Percentiles rank a stretch among this genome's conserved stretches.
phyloP scores from a whole-genome alignment of 92 coral and sea anemone genomes.

The Epizoanthus stellaris region DNA sequence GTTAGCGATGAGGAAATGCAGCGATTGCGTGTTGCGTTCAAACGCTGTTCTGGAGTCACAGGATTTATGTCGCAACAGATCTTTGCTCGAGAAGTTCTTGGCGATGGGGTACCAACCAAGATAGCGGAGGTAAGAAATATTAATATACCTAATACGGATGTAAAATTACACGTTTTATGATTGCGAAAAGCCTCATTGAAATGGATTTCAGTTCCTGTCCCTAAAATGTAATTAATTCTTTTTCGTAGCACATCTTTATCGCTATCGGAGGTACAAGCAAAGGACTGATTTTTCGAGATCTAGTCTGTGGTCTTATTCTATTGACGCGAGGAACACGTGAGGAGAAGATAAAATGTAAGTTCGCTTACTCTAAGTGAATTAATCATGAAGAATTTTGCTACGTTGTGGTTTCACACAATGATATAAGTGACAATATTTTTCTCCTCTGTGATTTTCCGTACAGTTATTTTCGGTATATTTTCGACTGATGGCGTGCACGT shows the following conservation, averaged over 20 bases:
- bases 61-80: slow-evolving; percentile 86
- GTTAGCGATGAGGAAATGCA: slow-evolving; percentile 97
- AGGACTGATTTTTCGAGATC: slow-evolving; percentile 89
- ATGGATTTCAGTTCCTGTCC: slow-evolving; percentile 31
- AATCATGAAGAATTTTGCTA: slow-evolving; percentile 3
- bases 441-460: neutral
- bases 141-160: too few species aligned
- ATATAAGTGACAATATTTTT: neutral
- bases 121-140: slow-evolving; percentile 80
- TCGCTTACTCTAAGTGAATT: neutral
- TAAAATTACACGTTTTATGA: neutral
- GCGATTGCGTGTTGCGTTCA: slow-evolving; percentile 91
- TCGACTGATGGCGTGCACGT: slow-evolving; percentile 69
- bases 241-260: slow-evolving; percentile 83
- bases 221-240: neutral
- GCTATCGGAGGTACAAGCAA: slow-evolving; percentile 94
- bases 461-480: slow-evolving; percentile 41
- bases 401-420: neutral
- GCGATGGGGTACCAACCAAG: slow-evolving; percentile 96
- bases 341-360: slow-evolving; percentile 93
- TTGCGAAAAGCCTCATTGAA: neutral
- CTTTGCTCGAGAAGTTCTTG: slow-evolving; percentile 96
- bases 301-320: slow-evolving; percentile 88
- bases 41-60: slow-evolving; percentile 93
- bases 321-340: slow-evolving; percentile 95